Evolutionary conservation across 2,888 invertebrate species (phyloP).

Genomic region (Callinectes sapidus): DNA sequence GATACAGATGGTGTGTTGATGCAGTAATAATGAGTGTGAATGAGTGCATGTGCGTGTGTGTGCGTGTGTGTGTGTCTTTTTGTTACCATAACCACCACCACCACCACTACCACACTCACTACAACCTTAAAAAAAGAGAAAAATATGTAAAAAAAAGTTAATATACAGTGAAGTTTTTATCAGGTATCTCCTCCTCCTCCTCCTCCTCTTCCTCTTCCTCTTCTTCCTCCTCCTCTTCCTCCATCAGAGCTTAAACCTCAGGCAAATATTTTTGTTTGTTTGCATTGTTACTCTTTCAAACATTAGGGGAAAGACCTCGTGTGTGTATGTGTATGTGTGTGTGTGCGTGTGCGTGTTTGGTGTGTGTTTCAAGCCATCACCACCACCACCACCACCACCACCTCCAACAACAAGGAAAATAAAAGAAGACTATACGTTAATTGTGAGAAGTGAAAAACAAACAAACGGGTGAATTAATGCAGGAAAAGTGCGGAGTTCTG

Average conservation of each 20-base stretch:
- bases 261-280: not conserved
- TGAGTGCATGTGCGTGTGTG: not conserved
- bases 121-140: not conserved
- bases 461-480: not conserved
- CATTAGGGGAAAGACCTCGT: constrained; percentile 46
- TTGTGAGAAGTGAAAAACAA: not conserved
- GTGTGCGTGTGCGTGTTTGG: too few species aligned
- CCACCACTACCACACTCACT: not conserved
- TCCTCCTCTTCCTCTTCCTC: not conserved
- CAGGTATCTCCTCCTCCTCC: not conserved
- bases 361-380: not conserved
- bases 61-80: not conserved
- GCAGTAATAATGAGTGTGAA: not conserved
- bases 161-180: not conserved
- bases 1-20: not conserved
- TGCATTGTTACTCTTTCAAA: constrained; percentile 38
- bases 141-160: not conserved
- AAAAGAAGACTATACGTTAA: not conserved
- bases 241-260: not conserved
- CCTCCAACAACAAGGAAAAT: not conserved
- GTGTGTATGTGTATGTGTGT: not conserved
- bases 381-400: not conserved
- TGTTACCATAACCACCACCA: not conserved
- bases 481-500: not conserved
- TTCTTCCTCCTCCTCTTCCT: not conserved